These are phyloP conservation scores for Lysiphlebus fabarum DNA, from an alignment of 1,140 invertebrate genomes.

Conservation along the genomic window DNA sequence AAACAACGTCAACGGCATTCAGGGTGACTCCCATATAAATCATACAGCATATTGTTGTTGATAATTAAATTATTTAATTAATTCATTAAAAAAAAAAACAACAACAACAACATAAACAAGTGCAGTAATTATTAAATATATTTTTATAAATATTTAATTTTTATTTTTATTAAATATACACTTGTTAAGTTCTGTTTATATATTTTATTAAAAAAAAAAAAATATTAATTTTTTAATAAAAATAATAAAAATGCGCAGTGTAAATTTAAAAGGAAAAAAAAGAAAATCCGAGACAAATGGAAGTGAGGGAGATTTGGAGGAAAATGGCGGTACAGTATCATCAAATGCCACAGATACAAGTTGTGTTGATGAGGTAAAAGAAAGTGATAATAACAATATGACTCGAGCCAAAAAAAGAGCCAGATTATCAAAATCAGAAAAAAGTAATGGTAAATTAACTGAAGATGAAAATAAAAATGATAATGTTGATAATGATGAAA, in stretches of 20 bases:
- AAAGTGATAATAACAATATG: too few species aligned
- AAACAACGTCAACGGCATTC: not conserved
- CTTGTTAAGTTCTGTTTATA: too few species aligned
- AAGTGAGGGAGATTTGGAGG: slow-evolving; percentile 43
- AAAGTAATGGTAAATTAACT: slow-evolving; percentile 2
- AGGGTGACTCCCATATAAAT: not conserved
- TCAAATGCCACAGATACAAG: slow-evolving; percentile 7
- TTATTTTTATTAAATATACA: too few species aligned
- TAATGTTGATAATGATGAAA: slow-evolving; percentile 30
- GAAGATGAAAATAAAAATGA: slow-evolving; percentile 27
- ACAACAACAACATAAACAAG: too few species aligned
- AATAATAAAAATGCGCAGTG: slow-evolving; percentile 19
- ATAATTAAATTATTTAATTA: too few species aligned
- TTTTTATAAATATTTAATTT: too few species aligned
- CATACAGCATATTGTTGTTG: too few species aligned
- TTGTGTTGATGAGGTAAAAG: too few species aligned
- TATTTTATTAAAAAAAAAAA: not conserved
- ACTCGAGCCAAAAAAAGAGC: not conserved
- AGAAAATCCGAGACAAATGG: slow-evolving; percentile 41
- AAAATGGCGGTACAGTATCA: slow-evolving; percentile 42
- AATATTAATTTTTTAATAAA: too few species aligned
- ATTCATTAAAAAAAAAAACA: too few species aligned
- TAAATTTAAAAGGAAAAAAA: slow-evolving; percentile 37
- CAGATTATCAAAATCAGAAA: not conserved
- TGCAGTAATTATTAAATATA: too few species aligned